Percentiles rank a stretch among this genome's conserved stretches.
These are phyloP conservation scores for Sesamia nonagrioides DNA, from an alignment of 1,140 invertebrate genomes.

Conservation along the genomic window DNA sequence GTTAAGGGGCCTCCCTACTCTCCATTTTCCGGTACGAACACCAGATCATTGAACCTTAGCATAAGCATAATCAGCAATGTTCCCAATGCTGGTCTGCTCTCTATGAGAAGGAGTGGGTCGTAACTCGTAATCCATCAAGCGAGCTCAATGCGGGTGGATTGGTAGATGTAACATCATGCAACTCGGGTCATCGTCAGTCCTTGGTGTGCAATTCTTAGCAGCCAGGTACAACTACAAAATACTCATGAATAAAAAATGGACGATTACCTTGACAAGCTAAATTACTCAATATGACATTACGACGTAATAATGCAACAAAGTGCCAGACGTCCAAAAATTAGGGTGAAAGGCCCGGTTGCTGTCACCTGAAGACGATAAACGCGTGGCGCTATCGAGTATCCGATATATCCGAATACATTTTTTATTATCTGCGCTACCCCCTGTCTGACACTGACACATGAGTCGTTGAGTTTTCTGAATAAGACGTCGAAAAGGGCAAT, in stretches of 20 bases:
- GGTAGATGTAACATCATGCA: too few relatives aligned
- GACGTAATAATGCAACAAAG: constrained; percentile 19
- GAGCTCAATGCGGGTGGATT: too few relatives aligned
- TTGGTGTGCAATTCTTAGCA: too few relatives aligned
- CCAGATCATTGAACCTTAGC: too few relatives aligned
- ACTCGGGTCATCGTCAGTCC: too few relatives aligned
- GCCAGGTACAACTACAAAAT: too few relatives aligned
- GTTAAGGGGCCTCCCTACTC: too few relatives aligned
- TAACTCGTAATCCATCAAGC: too few relatives aligned
- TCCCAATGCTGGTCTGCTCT: too few relatives aligned
- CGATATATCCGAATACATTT: constrained; percentile 58
- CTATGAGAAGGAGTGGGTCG: too few relatives aligned
- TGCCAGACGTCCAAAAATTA: constrained; percentile 32
- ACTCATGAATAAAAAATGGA: background rate
- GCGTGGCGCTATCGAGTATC: constrained; percentile 67
- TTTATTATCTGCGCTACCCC: constrained; percentile 63
- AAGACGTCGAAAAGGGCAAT: constrained; percentile 85
- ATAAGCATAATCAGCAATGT: too few relatives aligned
- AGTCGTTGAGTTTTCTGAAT: constrained; percentile 68
- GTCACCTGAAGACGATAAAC: constrained; percentile 68
- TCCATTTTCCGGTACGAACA: too few relatives aligned
- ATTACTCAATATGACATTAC: constrained; percentile 6
- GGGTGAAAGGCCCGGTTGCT: constrained; percentile 34
- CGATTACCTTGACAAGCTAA: constrained; percentile 11
- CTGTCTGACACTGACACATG: constrained; percentile 67